Base-by-base conservation (phyloP, 2,113 vertebrate species). In the Rhinogobius similis region DNA sequence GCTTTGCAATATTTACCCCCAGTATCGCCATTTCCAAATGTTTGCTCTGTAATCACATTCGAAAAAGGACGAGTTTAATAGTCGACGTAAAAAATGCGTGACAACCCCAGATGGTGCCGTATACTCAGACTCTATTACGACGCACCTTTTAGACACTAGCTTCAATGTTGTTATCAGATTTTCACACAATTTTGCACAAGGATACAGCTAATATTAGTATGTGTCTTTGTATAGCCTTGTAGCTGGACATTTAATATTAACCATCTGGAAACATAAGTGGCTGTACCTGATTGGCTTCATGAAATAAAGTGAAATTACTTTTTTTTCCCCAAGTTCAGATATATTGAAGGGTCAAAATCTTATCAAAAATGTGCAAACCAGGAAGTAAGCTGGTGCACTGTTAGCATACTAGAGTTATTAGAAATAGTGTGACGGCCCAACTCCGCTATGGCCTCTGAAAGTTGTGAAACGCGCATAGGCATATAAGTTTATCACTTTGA, bases 41-140 rank as follows among this genome's bases (percentile, higher is more conserved):
- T 68, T 70, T 21, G 13, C 16, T n/a, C 55, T 62, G 38, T 67
- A 70, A 71, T 78, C 64, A 62, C 61, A 62, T 70, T 62, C 14
- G 48, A 27, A 68, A 55, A 70, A 39, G 56, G 23, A 63, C 44
- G 46, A 44, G 23, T 53, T 71, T 52, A 70, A 67, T 69, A 67
- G 46, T 36, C 29, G 26, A 32, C 10, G 14, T 39, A 23, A 48
- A 39, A 32, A 12, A 41, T 24, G 32, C 3, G 2, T 65, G 24
- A 61, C 29, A 61, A 43, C 13, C 62, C 9, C 77, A 78, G 65
- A 72, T 76, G 67, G 75, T 72, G 26, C 21, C 38, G 50, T 78
- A 65, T 43, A 50, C 43, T 39, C 59, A 21, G 5, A 27, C 23
- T 52, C 36, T 46, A 12, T 24, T 67, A 32, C 32, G 50, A 46